These are phyloP conservation scores for Semnopithecus entellus DNA, from an alignment of 2,113 vertebrate genomes.

Conservation along the genomic window DNA sequence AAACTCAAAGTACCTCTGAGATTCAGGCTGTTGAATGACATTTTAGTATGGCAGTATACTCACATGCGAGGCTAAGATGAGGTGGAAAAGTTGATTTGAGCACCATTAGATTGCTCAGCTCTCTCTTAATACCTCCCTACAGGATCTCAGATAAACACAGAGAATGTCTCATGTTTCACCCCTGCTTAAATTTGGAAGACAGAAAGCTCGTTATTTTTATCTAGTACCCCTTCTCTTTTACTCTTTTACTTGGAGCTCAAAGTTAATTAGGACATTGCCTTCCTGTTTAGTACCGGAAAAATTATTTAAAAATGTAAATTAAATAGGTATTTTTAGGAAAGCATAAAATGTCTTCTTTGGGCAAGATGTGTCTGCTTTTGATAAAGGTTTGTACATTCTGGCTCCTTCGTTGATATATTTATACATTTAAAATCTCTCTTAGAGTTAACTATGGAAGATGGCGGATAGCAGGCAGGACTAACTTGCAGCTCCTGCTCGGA, in stretches of 20 bases:
- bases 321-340: constrained; percentile 21
- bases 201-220: neutral
- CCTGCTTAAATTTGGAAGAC: neutral
- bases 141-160: neutral
- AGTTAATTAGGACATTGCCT: neutral
- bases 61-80: neutral
- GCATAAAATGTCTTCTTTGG: neutral
- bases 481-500: too few species aligned
- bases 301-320: constrained; percentile 17
- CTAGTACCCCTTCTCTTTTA: neutral
- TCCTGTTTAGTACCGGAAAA: neutral
- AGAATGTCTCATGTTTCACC: neutral
- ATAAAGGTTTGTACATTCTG: neutral
- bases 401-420: neutral
- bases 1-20: neutral
- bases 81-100: neutral
- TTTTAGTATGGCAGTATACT: neutral
- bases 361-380: neutral
- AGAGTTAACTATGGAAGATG: too few species aligned
- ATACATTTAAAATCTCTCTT: neutral
- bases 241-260: neutral
- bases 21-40: neutral
- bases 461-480: too few species aligned
- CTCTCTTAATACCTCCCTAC: neutral
- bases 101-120: neutral